Conservation (phyloP, 1,140 invertebrate species). For the Pygmarrhopalites habei region DNA sequence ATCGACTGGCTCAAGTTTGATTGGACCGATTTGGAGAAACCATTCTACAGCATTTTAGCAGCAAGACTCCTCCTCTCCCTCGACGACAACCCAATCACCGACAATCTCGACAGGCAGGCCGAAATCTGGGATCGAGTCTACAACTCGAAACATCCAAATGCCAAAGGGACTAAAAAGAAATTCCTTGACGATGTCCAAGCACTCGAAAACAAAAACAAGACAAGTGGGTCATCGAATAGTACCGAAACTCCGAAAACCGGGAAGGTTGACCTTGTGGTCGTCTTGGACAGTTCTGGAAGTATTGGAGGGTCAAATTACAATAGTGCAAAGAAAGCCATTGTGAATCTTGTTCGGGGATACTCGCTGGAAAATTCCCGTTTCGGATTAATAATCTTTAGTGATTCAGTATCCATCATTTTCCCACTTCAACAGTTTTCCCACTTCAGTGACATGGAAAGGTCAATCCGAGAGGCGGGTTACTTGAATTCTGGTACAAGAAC, state of each 20-base stretch:
- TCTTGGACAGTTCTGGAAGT: constrained; percentile 10
- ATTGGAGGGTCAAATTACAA: neutral
- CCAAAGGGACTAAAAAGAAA: neutral
- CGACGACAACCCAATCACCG: neutral
- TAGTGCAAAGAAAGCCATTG: constrained; percentile 2
- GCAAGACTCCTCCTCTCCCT: neutral
- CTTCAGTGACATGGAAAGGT: neutral
- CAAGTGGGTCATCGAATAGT: too few species aligned
- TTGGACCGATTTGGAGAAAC: constrained; percentile 3
- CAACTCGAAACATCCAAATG: neutral
- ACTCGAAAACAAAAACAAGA: neutral
- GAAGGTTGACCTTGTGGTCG: constrained; percentile 11
- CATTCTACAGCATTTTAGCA: constrained; percentile 8
- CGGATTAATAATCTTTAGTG: neutral
- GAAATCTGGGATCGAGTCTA: neutral
- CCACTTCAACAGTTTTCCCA: neutral
- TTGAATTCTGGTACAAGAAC: neutral
- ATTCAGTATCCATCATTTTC: neutral
- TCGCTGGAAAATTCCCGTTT: neutral
- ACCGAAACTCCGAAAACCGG: neutral
- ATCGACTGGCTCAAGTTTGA: neutral
- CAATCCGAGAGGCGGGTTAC: neutral
- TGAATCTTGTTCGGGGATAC: neutral
- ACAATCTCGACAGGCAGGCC: neutral
- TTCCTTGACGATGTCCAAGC: constrained; percentile 3